Base-by-base conservation (phyloP, 2,113 vertebrate species). In the Xiphorhynchus elegans region DNA sequence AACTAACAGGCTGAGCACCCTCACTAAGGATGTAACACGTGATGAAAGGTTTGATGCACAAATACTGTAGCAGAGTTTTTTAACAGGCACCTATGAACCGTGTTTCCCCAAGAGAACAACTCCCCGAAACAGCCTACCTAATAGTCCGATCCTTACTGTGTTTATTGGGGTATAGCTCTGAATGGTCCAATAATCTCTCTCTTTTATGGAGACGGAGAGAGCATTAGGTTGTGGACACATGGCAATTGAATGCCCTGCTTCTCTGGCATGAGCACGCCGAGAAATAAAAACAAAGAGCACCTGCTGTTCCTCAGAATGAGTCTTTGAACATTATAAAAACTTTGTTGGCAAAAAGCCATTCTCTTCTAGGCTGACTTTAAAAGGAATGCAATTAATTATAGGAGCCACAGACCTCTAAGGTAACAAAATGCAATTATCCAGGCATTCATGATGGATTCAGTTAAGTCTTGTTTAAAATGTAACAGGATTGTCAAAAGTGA, bases 281-380 rank as follows among this genome's bases (percentile, higher is more conserved):
- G 90, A 95, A 96, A 90, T 72, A 90, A 94, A 95, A 96, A 95
- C 92, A 96, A 97, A 96, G 90, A 93, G 77, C 92, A 94, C 93
- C 95, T 96, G 96, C 95, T 96, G 96, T 92, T 96, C 76, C 66
- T 95, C 10, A 44, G 81, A 93, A 92, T 79, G 73, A 78, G 81
- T 82, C 94, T 97, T 94, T 93, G 88, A 94, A 95, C 88, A 72
- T 84, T 95, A 84, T 26, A 90, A 95, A 94, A 95, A 95, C 93
- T 97, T 96, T 69, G 50, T 90, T 94, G 93, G 90, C 96, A 69
- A 60, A 78, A 93, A 55, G 85, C 92, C 92, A 62, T 59, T 79
- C 64, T 92, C 64, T 96, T 75, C 73, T 79, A 59, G 75, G n/a
- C 90, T 92, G 89, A 87, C 80, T 94, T 93, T 67, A 87, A 84